A percentile compares a stretch with the other conserved stretches of the same genome.
phyloP scores from a whole-genome alignment of 2,113 vertebrate species.

The Oryzias melastigma region DNA sequence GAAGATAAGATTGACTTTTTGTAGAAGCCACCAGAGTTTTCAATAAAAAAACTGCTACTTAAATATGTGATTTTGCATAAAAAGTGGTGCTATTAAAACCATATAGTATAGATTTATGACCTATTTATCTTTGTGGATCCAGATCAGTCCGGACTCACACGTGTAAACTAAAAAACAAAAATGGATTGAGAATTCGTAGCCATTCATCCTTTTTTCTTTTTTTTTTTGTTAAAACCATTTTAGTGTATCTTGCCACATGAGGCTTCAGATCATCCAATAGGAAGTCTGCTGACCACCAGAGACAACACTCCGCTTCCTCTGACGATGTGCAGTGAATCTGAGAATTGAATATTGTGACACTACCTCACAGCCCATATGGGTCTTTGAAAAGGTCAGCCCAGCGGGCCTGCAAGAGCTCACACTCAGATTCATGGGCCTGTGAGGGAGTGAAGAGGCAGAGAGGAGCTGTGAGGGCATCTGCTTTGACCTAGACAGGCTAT shows the following conservation, averaged over 20 bases:
- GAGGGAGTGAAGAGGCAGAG: constrained; percentile 35
- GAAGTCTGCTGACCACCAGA: not conserved
- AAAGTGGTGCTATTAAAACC: no score
- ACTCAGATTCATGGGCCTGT: constrained; percentile 7
- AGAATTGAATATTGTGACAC: constrained; percentile 37
- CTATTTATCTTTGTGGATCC: no score
- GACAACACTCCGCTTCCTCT: constrained; percentile 1
- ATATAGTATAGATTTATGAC: no score
- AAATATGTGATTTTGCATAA: no score
- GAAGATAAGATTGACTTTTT: no score
- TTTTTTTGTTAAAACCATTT: not conserved
- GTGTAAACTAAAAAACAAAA: no score
- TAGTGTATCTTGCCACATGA: not conserved
- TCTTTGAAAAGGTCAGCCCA: constrained; percentile 49
- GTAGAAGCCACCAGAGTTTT: no score
- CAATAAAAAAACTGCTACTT: no score
- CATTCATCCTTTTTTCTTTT: not conserved
- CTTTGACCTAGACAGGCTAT: constrained; percentile 67
- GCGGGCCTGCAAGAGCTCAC: constrained; percentile 20
- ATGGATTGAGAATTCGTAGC: no score
- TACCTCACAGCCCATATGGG: constrained; percentile 35
- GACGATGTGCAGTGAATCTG: not conserved
- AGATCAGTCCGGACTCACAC: no score
- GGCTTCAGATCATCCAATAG: not conserved
- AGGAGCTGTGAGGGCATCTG: constrained; percentile 51